Conservation (phyloP, 2,797 vertebrate genomes). For the Avahi laniger region DNA sequence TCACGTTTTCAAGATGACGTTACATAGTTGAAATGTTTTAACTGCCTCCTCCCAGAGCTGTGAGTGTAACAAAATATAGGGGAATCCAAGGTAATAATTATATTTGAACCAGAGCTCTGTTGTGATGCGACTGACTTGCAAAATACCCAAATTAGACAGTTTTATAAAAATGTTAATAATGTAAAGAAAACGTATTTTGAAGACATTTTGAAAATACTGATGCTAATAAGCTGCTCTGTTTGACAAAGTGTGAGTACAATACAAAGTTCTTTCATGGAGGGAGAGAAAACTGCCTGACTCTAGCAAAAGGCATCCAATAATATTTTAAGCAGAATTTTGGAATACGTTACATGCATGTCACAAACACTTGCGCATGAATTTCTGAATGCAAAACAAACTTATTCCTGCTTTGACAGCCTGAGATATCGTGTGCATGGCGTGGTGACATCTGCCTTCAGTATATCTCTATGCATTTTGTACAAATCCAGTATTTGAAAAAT, state of each 20-base stretch:
- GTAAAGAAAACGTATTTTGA: neutral
- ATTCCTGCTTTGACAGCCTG: neutral
- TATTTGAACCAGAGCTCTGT: neutral
- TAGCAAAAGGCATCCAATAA: neutral
- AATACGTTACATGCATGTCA: neutral
- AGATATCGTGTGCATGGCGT: accelerated
- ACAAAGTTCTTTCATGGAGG: neutral
- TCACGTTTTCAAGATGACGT: neutral
- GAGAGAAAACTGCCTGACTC: neutral
- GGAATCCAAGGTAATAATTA: neutral
- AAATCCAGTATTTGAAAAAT: constrained; percentile 19
- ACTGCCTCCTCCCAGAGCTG: neutral
- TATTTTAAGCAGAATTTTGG: neutral
- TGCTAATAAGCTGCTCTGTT: neutral
- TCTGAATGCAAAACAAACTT: neutral
- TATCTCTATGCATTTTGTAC: neutral
- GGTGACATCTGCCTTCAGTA: accelerated
- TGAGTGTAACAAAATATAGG: neutral
- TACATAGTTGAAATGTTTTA: neutral
- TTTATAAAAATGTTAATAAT: neutral
- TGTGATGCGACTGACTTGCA: neutral
- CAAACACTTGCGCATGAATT: neutral
- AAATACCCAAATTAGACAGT: neutral
- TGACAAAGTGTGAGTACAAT: neutral
- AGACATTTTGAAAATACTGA: neutral